Conservation (phyloP, 2,113 vertebrate species). For the Myrmecobius fasciatus region DNA sequence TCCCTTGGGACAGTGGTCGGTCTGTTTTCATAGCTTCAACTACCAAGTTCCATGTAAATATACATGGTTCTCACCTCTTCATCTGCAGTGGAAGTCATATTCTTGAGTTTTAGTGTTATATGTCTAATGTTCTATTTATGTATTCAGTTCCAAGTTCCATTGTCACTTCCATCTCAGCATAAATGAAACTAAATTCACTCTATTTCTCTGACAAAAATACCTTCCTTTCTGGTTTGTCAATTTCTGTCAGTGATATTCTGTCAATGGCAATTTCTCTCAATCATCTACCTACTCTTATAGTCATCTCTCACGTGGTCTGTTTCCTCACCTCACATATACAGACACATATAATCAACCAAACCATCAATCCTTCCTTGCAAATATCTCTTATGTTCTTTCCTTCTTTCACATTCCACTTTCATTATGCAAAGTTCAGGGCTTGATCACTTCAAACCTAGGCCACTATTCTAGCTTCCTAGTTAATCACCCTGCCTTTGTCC, state of each 20-base stretch:
- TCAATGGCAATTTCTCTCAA: background rate
- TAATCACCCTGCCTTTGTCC: background rate
- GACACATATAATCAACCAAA: background rate
- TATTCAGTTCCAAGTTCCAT: background rate
- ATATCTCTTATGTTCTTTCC: background rate
- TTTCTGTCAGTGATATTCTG: background rate
- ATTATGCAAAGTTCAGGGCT: background rate
- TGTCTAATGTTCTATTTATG: background rate
- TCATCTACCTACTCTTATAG: background rate
- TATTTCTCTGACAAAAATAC: conserved; percentile 31
- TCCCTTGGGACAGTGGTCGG: conserved; percentile 21
- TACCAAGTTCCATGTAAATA: background rate
- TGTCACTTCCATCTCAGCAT: background rate
- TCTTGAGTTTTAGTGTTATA: background rate
- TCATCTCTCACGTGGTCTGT: background rate
- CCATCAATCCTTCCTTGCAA: background rate
- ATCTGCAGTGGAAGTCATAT: background rate
- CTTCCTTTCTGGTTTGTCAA: background rate
- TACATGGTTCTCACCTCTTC: background rate
- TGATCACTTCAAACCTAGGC: background rate
- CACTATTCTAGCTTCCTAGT: background rate
- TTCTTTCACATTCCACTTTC: background rate
- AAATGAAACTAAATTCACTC: conserved; percentile 17
- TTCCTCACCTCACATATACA: background rate
- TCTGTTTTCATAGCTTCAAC: conserved; percentile 9